Percentiles rank a stretch among this genome's conserved stretches.
Evolutionary conservation across 2,888 invertebrate genomes (phyloP).

Genomic region (Atethmia centrago): DNA sequence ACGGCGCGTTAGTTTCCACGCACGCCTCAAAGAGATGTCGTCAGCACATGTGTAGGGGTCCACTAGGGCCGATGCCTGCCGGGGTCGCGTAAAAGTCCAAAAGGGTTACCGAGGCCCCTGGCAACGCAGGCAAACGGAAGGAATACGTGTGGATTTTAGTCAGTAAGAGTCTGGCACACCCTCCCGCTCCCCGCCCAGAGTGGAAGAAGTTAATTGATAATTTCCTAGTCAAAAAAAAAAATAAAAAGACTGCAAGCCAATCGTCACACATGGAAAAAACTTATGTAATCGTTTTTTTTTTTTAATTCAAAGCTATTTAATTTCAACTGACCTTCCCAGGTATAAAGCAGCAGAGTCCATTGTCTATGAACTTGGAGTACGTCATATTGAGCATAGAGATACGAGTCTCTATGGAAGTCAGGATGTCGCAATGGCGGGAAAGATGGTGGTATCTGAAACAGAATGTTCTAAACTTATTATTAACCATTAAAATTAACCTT

Average conservation of each 20-base stretch:
- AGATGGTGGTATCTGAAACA: constrained; percentile 93
- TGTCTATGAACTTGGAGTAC: constrained; percentile 96
- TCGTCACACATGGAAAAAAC: not conserved
- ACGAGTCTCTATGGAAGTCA: constrained; percentile 97
- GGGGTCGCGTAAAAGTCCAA: too few relatives aligned
- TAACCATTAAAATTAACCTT: not conserved
- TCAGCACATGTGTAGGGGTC: too few relatives aligned
- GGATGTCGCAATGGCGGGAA: constrained; percentile 96
- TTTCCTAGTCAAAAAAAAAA: too few relatives aligned
- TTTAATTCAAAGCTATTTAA: not conserved
- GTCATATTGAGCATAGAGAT: constrained; percentile 98
- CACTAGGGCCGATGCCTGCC: too few relatives aligned
- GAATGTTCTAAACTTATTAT: not conserved
- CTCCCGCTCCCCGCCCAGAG: too few relatives aligned
- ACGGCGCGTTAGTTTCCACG: too few relatives aligned
- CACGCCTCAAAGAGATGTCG: too few relatives aligned
- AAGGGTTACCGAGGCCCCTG: too few relatives aligned
- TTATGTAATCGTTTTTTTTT: not conserved
- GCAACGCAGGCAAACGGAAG: too few relatives aligned
- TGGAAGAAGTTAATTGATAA: too few relatives aligned
- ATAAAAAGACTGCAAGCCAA: not conserved
- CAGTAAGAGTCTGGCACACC: too few relatives aligned
- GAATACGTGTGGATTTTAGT: too few relatives aligned
- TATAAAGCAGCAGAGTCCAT: constrained; percentile 96
- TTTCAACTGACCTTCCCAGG: constrained; percentile 95